Percentiles rank a stretch among this genome's conserved stretches.
Conservation (phyloP, 2,797 vertebrate genomes). For the Strix occidentalis region DNA sequence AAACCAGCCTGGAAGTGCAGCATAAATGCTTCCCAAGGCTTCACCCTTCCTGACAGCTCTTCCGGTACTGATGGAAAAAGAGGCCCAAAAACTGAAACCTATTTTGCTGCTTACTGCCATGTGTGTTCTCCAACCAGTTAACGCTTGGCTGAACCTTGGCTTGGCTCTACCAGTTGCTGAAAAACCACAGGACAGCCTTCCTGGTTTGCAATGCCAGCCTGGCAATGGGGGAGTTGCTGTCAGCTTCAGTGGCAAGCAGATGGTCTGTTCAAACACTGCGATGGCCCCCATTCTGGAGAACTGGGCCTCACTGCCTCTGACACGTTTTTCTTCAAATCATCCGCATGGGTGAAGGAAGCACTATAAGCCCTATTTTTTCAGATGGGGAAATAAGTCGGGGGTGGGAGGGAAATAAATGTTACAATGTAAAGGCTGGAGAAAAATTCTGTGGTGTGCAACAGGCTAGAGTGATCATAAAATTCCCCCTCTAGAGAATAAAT, state of each 20-base stretch:
- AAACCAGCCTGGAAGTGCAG: background rate
- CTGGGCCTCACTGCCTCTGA: background rate
- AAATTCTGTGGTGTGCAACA: background rate
- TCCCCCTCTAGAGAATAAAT: background rate
- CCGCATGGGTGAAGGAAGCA: background rate
- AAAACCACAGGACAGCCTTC: background rate
- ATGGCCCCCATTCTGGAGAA: background rate
- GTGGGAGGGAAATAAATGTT: background rate
- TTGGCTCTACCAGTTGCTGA: background rate
- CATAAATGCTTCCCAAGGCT: background rate
- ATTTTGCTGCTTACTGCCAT: background rate
- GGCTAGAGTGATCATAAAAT: background rate
- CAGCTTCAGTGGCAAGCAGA: fast-evolving
- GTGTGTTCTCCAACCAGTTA: background rate
- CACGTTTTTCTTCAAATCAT: background rate
- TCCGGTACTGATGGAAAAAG: background rate
- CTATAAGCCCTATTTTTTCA: background rate
- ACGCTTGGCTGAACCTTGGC: background rate
- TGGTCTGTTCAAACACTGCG: background rate
- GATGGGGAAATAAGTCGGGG: background rate
- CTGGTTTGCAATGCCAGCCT: background rate
- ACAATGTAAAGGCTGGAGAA: background rate
- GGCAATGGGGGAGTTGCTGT: fast-evolving
- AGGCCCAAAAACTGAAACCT: background rate
- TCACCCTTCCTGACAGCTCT: fast-evolving